Conservation (phyloP, 2,113 vertebrate genomes). For the Meriones unguiculatus region DNA sequence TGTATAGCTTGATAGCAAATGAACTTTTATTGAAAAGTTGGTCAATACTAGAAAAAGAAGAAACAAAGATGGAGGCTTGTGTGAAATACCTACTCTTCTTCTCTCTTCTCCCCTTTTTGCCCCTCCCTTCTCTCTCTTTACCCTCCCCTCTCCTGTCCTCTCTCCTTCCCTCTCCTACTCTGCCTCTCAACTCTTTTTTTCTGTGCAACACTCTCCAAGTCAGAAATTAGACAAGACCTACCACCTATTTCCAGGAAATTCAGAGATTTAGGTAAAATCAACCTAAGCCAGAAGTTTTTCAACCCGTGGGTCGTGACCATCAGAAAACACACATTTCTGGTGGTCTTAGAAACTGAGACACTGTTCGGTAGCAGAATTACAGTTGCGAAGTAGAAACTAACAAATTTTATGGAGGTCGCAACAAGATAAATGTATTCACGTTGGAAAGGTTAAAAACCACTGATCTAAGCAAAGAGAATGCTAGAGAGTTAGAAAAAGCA, state of each 20-base stretch:
- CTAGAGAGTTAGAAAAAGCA: not conserved
- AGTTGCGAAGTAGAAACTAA: not conserved
- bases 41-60: not conserved
- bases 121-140: accelerated
- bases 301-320: not conserved
- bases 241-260: not conserved
- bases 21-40: conserved; percentile 16
- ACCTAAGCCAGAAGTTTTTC: not conserved
- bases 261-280: not conserved
- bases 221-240: not conserved
- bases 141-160: too few relatives aligned
- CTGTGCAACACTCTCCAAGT: not conserved
- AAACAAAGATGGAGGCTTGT: not conserved
- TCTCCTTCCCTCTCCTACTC: not conserved
- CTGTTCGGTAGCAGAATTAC: not conserved
- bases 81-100: too few relatives aligned
- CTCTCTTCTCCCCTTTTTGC: too few relatives aligned
- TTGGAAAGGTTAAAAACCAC: not conserved
- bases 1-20: not conserved
- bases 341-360: not conserved
- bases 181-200: not conserved
- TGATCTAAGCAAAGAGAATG: not conserved
- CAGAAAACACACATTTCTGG: not conserved
- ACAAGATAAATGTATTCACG: not conserved
- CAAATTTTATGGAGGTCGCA: not conserved